Evolutionary conservation across 2,797 vertebrate species (phyloP), one percentile per base, ranked within the genome.

Genomic region (Pogonophryne albipinna): DNA sequence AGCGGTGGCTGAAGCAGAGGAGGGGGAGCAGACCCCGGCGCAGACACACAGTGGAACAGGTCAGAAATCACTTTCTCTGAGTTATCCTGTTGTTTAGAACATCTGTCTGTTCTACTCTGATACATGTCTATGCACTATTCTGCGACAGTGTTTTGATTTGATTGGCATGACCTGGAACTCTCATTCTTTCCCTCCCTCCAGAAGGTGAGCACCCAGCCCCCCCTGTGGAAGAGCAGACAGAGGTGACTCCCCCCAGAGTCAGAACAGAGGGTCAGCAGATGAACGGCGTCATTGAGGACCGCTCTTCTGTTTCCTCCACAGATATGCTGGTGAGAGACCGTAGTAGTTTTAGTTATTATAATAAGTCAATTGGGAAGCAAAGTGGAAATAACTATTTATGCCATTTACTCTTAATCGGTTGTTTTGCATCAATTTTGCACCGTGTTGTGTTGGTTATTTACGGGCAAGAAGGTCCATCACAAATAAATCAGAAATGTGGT

Each of bases 271-370:
- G 85, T 14, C 87, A 94, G 71, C 97, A 98, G 91, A 94, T 97
- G 85, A 99, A 99, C 0, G 98, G 98, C 60, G 95, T 98, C 88
- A 89, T 96, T 4, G 98, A 98, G 59, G 97, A 99, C 38, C 95
- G 96, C 20, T 95, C 96, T 0, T 99, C 97, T 9, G 92, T 98
- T 76, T 99, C 97, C 4, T 98, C 97, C 15, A 94, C 95, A 6
- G 97, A 99, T 89, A 96, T 98, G 80, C 93, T 99, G 97, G 98
- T 99, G 95, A 84, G 91, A 66, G 20, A 41, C 12, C 42, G 57
- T 15, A 0, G 17, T 34, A 49, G 12, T 14, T 3, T 27, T 11
- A 15, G 12, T 34, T 65, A 3, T 58, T 47, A 27, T 27, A 4
- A 51, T 27, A 16, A 27, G 10, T 23, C 6, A 15, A 20, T 2